A percentile compares a stretch with the other conserved stretches of the same genome.
Conservation (phyloP, 2,888 invertebrate species). For the Lycia hirtaria region DNA sequence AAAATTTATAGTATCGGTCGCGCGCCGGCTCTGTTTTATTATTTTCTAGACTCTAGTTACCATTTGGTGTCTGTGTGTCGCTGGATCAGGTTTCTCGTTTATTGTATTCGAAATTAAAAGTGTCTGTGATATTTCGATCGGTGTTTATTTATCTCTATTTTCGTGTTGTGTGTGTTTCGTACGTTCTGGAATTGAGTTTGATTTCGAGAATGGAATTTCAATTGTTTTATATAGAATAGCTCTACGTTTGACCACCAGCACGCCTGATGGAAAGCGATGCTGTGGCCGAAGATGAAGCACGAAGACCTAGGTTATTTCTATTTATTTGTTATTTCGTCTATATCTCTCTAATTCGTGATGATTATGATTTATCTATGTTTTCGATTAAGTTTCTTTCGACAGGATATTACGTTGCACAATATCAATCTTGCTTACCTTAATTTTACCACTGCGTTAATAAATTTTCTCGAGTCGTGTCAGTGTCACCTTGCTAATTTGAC, state of each 20-base stretch:
- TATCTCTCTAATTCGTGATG: conserved; percentile 1
- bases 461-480: conserved; percentile 31
- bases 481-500: conserved; percentile 35
- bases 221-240: too few relatives aligned
- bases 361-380: too few relatives aligned
- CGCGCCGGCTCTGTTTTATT: conserved; percentile 39
- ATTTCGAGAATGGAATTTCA: not conserved
- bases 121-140: conserved; percentile 32
- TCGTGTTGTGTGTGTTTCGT: conserved; percentile 12
- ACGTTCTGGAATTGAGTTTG: conserved; percentile 3
- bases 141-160: conserved; percentile 20
- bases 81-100: conserved; percentile 51
- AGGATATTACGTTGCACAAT: conserved; percentile 17
- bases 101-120: conserved; percentile 42
- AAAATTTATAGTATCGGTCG: conserved; percentile 24
- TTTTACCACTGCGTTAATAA: conserved; percentile 21
- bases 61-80: conserved; percentile 56
- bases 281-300: too few relatives aligned
- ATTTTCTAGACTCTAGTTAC: conserved; percentile 50
- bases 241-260: too few relatives aligned
- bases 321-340: too few relatives aligned
- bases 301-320: too few relatives aligned
- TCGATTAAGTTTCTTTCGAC: too few relatives aligned
- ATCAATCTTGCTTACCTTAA: conserved; percentile 16
- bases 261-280: too few relatives aligned